A percentile compares a stretch with the other conserved stretches of the same genome.
Conservation (phyloP, 2,113 vertebrate genomes). For the Panthera leo region DNA sequence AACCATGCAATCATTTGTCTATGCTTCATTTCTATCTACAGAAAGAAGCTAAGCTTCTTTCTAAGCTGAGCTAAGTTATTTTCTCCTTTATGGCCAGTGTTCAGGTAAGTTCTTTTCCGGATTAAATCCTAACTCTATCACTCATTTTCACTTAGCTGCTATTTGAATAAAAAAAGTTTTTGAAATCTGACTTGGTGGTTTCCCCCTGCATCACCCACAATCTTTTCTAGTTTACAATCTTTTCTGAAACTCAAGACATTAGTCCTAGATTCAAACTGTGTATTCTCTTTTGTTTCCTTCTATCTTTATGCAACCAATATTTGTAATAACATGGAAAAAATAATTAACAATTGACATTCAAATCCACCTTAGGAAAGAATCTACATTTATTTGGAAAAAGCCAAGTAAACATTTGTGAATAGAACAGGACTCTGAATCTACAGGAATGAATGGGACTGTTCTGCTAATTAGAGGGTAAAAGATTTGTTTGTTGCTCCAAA, state of each 20-base stretch:
- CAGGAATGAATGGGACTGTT: background rate
- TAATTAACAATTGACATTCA: background rate
- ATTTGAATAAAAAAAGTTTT: background rate
- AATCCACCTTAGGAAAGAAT: background rate
- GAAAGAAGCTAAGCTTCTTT: too few relatives aligned
- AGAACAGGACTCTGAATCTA: background rate
- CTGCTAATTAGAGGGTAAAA: background rate
- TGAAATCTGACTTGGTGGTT: background rate
- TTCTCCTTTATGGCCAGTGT: constrained; percentile 30
- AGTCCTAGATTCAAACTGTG: background rate
- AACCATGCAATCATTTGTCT: constrained; percentile 20
- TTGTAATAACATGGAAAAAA: background rate
- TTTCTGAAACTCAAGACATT: constrained; percentile 1
- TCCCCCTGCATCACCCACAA: background rate
- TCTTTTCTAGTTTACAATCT: background rate
- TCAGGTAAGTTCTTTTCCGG: background rate
- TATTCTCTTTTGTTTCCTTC: background rate
- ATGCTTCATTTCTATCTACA: constrained; percentile 35
- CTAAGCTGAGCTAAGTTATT: constrained; percentile 34
- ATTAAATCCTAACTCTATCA: background rate
- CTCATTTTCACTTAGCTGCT: background rate
- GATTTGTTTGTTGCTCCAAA: background rate
- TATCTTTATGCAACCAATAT: background rate
- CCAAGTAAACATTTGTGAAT: background rate
- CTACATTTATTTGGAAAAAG: constrained; percentile 19